phyloP scores from a whole-genome alignment of 2,797 vertebrate species.

The Serranus cabrilla region DNA sequence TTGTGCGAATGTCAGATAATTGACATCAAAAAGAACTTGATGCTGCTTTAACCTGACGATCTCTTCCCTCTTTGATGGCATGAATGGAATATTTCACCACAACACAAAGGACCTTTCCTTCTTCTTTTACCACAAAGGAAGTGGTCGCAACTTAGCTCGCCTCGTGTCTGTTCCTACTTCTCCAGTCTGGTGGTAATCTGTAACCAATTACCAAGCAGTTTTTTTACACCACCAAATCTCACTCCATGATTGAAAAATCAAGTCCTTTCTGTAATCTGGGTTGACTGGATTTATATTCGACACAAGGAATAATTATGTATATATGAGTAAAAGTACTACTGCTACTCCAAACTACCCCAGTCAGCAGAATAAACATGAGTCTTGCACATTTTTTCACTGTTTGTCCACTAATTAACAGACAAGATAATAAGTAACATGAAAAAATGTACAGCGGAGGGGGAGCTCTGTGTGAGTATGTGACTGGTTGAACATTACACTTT shows the following conservation, averaged over 20 bases:
- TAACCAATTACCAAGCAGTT: background rate
- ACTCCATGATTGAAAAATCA: background rate
- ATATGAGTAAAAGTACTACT: background rate
- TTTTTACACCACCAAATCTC: background rate
- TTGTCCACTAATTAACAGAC: slow-evolving; percentile 63
- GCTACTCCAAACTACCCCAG: background rate
- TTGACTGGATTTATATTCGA: background rate
- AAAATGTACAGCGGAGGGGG: background rate
- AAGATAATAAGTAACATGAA: slow-evolving; percentile 62
- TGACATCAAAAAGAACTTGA: background rate
- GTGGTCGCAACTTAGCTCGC: slow-evolving; percentile 18
- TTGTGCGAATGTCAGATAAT: background rate
- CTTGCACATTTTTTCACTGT: background rate
- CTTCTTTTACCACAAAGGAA: slow-evolving; percentile 2
- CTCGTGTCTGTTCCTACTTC: background rate
- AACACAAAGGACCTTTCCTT: background rate
- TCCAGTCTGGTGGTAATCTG: background rate
- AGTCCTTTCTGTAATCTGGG: background rate
- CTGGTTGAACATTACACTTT: slow-evolving; percentile 35
- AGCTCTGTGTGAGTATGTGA: slow-evolving; percentile 19
- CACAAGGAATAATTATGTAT: background rate
- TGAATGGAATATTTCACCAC: background rate
- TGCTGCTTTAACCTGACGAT: background rate
- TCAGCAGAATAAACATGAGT: slow-evolving; percentile 26
- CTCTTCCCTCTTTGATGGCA: background rate